Evolutionary conservation across 2,797 vertebrate genomes (phyloP).

Genomic region (Siniperca scherzeri): DNA sequence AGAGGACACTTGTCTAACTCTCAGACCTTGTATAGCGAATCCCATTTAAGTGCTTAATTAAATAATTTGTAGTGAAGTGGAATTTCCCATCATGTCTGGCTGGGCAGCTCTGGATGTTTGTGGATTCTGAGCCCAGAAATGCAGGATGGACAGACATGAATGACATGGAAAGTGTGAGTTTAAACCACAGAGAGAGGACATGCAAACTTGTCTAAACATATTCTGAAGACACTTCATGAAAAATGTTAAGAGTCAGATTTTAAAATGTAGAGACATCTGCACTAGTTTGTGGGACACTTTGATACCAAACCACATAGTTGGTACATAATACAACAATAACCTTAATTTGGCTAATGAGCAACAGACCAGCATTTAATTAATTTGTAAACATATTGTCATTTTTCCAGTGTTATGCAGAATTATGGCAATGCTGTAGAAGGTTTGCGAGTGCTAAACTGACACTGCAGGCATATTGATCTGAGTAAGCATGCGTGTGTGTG

Average conservation of each 20-base stretch:
- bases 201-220: conserved; percentile 35
- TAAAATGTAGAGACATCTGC: conserved; percentile 4
- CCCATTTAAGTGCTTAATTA: conserved; percentile 70
- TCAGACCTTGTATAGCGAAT: conserved; percentile 45
- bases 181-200: conserved; percentile 28
- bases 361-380: conserved; percentile 15
- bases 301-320: conserved; percentile 10
- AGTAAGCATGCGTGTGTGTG: conserved; percentile 15
- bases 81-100: conserved; percentile 73
- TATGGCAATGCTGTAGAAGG: conserved; percentile 2
- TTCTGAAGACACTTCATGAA: conserved; percentile 30
- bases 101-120: conserved; percentile 49
- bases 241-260: conserved; percentile 1
- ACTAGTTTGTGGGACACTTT: conserved; percentile 1
- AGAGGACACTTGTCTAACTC: conserved; percentile 64
- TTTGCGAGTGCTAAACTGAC: conserved; percentile 3
- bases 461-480: conserved; percentile 38
- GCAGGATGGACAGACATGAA: conserved; percentile 36
- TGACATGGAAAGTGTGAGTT: conserved; percentile 57
- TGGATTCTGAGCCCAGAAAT: conserved; percentile 50
- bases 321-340: conserved; percentile 3
- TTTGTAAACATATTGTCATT: conserved; percentile 9
- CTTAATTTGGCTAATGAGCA: conserved; percentile 7
- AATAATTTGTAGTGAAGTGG: conserved; percentile 69
- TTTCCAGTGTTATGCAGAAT: neutral